These are phyloP conservation scores for Globia sparganii DNA, from an alignment of 2,888 invertebrate species.

Conservation along the genomic window DNA sequence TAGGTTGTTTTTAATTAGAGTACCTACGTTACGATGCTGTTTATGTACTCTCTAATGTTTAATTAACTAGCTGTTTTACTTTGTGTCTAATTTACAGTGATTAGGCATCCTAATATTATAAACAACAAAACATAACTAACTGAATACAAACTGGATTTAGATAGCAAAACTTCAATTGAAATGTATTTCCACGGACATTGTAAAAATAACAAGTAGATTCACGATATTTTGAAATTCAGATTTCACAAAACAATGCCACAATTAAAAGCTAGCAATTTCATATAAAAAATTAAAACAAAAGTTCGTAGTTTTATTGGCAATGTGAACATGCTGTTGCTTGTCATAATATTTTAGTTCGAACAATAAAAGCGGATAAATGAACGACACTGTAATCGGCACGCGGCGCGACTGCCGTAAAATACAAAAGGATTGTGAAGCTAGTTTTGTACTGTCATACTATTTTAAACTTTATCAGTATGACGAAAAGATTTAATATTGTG, in stretches of 20 bases:
- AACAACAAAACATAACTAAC: not conserved
- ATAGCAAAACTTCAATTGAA: not conserved
- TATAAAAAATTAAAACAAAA: slow-evolving; percentile 59
- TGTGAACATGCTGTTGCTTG: slow-evolving; percentile 72
- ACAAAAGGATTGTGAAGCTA: slow-evolving; percentile 63
- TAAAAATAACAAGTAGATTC: not conserved
- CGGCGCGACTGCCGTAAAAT: slow-evolving; percentile 66
- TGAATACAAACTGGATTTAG: not conserved
- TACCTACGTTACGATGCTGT: slow-evolving; percentile 2
- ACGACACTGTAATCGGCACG: slow-evolving; percentile 72
- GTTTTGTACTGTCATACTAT: slow-evolving; percentile 37
- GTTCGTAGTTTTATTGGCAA: slow-evolving; percentile 67
- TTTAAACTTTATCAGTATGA: slow-evolving; percentile 45
- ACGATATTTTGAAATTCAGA: not conserved
- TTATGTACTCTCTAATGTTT: not conserved
- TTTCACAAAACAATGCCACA: slow-evolving; percentile 27
- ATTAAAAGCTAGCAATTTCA: slow-evolving; percentile 42
- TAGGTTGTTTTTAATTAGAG: slow-evolving; percentile 27
- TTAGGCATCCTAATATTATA: not conserved
- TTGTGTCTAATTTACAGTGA: not conserved
- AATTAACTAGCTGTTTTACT: not conserved
- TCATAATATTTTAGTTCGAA: slow-evolving; percentile 73
- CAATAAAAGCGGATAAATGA: slow-evolving; percentile 76
- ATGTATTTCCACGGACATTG: not conserved
- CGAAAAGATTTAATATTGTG: slow-evolving; percentile 14